phyloP scores from a whole-genome alignment of 2,797 vertebrate genomes.

The Dicrostonyx torquatus region DNA sequence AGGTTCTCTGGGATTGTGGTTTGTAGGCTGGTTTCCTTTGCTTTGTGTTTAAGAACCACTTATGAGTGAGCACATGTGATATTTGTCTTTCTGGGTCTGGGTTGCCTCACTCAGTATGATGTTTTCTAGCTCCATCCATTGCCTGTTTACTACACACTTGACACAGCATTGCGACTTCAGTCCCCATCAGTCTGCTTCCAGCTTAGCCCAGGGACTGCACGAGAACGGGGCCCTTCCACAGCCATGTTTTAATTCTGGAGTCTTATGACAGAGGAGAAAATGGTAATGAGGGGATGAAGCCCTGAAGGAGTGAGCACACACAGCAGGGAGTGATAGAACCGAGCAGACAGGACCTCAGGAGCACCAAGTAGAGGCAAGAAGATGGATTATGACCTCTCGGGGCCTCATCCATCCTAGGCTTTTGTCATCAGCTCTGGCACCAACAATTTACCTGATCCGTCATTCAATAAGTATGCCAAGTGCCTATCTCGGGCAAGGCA shows the following conservation, averaged over 20 bases:
- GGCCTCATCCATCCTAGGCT: background rate
- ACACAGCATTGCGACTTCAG: too few relatives aligned
- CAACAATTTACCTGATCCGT: background rate
- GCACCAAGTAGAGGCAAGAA: background rate
- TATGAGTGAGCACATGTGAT: too few relatives aligned
- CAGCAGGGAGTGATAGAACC: background rate
- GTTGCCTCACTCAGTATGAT: too few relatives aligned
- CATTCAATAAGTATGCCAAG: background rate
- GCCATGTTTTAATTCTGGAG: background rate
- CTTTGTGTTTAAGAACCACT: too few relatives aligned
- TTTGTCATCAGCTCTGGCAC: background rate
- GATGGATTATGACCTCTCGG: accelerated
- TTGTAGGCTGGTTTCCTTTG: too few relatives aligned
- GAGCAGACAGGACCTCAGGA: background rate
- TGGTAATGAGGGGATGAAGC: background rate
- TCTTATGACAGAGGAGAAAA: too few relatives aligned
- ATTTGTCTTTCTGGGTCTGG: too few relatives aligned
- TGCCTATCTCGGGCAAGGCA: background rate
- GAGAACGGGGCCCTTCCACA: background rate
- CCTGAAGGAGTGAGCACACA: background rate
- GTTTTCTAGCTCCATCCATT: too few relatives aligned
- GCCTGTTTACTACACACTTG: background rate
- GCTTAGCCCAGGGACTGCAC: background rate
- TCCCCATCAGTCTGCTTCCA: accelerated
- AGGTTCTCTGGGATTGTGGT: too few relatives aligned